Evolutionary conservation across 2,888 invertebrate genomes (phyloP), one percentile per base, ranked within the genome.

Genomic region (Sympetrum striolatum): DNA sequence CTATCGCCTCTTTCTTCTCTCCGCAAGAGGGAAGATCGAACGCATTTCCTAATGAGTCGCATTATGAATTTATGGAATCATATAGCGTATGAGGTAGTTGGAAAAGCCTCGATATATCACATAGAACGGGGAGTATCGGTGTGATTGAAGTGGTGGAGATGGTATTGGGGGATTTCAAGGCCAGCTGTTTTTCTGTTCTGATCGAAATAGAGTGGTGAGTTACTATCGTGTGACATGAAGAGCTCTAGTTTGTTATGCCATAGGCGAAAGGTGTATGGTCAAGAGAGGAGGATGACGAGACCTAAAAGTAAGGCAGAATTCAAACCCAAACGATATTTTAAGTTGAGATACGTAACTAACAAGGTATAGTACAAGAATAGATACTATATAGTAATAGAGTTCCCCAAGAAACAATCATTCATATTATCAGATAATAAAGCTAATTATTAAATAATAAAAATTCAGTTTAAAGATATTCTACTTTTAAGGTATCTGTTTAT

Each of bases 171-270:
- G 73, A 37, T 86, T 86, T 48, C 86, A 64, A 86, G 86, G 60
- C 86, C 86, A 86, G 64, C 31, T 86, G 86, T 60, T 86, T 60
- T 86, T 86, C 86, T 86, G 35, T 58, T 12, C 58, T 60, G 53
- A 53, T 53, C 15, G 53, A 53, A 53, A 53, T 53, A 44, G 44
- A 44, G 44, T 44, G 44, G 44, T 53, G 53, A 53, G 15, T 53
- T 53, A 53, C 53, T 53, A 15, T 1, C 18, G 53, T 1, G 18
- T 3, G 53, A 53, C 15, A 53, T 53, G 53, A 53, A 53, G 53
- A 53, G 53, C 53, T 53, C 53, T 53, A 53, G 53, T 53, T 53
- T 18, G 15, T 1, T 53, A 6, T 39, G 39, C 12, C 48, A 53
- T 15, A 53, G 12, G 39, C 39, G 6, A 14, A 15, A 53, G 48